Base-by-base conservation (phyloP, 2,888 invertebrate species). In the Drosophila testacea region DNA sequence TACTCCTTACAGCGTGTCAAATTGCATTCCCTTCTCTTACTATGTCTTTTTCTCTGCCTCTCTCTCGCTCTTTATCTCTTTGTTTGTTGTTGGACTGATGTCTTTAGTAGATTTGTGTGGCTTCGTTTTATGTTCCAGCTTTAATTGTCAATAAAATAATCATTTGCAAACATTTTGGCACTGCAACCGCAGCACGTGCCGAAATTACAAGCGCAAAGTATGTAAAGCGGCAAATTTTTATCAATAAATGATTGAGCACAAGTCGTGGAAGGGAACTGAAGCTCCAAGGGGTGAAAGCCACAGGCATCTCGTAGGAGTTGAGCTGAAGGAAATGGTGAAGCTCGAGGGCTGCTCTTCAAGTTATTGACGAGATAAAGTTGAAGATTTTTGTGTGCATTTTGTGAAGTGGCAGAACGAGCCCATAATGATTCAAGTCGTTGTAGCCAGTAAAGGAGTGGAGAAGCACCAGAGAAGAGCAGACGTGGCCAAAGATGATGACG, bases 331-430 rank as follows among this genome's bases (percentile, higher is more conserved):
- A 42, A 10, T 32, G 63, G 27, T 22, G 16, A 13, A 41, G 47
- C 69, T 79, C 57, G 41, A 78, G 70, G 51, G 56, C 73, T 69
- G 76, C 69, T 69, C 82, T 76, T 85, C 77, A 88, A 83, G 86
- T 88, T 85, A 85, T 85, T 85, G 84, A 85, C 84, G 88, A 86
- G 88, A 85, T 85, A 85, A 88, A 88, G 87, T 85, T 85, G 88
- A 85, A 83, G 84, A 88, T 86, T 83, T 80, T 83, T 88, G 83
- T 84, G 83, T 88, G 83, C 88, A 85, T 85, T 85, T 84, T 87
- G 82, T 88, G 86, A 84, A 84, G 83, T 88, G 83, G 73, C 83
- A 71, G 84, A 70, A 73, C 71, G 79, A 81, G 69, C 69, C 81
- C 87, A 86, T 82, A 78, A 83, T 86, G 87, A 83, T 87, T 76